Base-by-base conservation (phyloP, 1,140 invertebrate genomes). In the Magallana ariakensis region DNA sequence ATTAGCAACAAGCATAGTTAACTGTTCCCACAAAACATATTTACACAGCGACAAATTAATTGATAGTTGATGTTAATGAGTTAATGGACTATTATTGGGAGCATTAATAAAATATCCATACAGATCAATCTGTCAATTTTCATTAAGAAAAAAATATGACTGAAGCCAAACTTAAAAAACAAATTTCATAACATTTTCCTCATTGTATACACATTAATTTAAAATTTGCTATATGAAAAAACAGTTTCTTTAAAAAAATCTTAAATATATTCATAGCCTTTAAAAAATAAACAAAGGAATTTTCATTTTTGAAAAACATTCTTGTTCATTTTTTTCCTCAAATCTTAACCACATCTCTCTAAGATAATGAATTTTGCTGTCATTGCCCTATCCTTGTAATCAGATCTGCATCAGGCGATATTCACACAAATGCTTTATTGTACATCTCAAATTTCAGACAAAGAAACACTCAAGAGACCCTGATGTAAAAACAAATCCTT, bases 401-500 rank as follows among this genome's bases (percentile, higher is more conserved):
- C 22, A 13, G 66, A 75, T 13, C 66, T 10, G 66, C 66, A 22
- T 33, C 66, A 26, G 66, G 11, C 22, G 66, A 26, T 62, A 7
- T 75, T 22, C 66, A 75, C 66, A 75, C 26, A 75, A 75, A 75
- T 75, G 22, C 66, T 75, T 75, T 75, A 75, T 75, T 75, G 66
- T 75, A 75, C 66, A 33, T 75, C 66, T 75, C 66, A 75, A 75
- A 82, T 82, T 82, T 54, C 33, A 55, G 53, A 75, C 58, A 75
- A 75, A 75, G 19, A 33, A 26, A 75, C 80, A 82, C 80, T 82
- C 53, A 1, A 55, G 80, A 56, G 80, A 82, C 46, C 33, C 46
- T 82, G 80, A 82, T 82, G 15, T 82, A 54, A 82, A n/a, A 55
- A 55, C 80, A 82, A 82, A 55, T 54, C 54, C 46, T 82, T 82